Conservation (phyloP, 2,113 vertebrate genomes). For the Oryzias celebensis region DNA sequence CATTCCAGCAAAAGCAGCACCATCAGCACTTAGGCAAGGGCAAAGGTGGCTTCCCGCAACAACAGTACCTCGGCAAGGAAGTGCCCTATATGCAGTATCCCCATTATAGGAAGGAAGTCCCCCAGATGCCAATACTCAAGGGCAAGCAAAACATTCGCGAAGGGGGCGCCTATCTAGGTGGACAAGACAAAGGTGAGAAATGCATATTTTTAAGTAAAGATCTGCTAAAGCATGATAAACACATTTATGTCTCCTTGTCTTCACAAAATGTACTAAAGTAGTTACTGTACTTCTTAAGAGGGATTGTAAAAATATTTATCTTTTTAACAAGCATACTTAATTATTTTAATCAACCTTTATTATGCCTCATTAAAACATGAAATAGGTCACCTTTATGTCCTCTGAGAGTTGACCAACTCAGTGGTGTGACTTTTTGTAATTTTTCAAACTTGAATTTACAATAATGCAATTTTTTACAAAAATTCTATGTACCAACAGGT, state of each 20-base stretch:
- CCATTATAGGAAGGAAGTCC: slow-evolving; percentile 91
- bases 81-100: slow-evolving; percentile 87
- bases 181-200: slow-evolving; percentile 86
- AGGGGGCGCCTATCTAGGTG: slow-evolving; percentile 59
- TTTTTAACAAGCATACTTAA: no score
- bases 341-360: no score
- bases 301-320: no score
- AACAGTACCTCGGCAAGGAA: slow-evolving; percentile 88
- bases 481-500: slow-evolving; percentile 47
- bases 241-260: no score
- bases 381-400: no score
- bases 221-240: not conserved
- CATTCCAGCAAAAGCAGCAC: slow-evolving; percentile 87
- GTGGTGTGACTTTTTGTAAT: no score
- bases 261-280: not conserved
- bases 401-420: no score
- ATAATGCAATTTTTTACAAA: not conserved
- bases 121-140: slow-evolving; percentile 83
- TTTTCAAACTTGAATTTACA: not conserved
- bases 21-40: slow-evolving; percentile 86
- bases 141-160: slow-evolving; percentile 88
- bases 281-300: not conserved
- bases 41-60: slow-evolving; percentile 84
- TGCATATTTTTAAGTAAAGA: no score
- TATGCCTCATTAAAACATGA: no score